Conservation (phyloP, 2,113 vertebrate genomes). For the Apodemus sylvaticus region DNA sequence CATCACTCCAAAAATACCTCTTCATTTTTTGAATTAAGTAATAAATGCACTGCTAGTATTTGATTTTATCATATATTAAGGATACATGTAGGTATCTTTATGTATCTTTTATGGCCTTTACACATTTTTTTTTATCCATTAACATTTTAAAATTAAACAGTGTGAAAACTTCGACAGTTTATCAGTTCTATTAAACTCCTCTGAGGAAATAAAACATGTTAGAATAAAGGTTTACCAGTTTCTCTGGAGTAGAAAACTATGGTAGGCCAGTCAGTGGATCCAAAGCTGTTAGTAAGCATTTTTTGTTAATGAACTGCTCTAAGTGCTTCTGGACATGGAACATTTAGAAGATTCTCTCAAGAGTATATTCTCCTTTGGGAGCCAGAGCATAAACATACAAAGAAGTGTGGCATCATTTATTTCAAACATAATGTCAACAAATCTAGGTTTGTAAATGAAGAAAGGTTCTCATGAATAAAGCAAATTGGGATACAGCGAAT, state of each 20-base stretch:
- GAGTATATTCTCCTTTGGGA: constrained; percentile 37
- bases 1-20: neutral
- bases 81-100: too few species aligned
- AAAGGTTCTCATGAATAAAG: neutral
- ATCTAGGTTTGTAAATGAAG: constrained; percentile 36
- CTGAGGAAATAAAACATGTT: neutral
- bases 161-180: neutral
- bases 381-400: neutral
- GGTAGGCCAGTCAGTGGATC: neutral
- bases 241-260: neutral
- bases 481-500: neutral
- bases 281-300: neutral
- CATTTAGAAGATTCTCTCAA: constrained; percentile 50
- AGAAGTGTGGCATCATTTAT: neutral
- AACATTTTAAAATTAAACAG: neutral
- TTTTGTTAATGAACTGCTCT: neutral
- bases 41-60: neutral
- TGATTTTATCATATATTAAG: neutral
- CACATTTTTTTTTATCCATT: neutral
- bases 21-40: constrained; percentile 35
- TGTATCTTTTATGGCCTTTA: neutral
- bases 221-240: neutral
- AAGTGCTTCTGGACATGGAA: neutral
- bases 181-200: neutral
- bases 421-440: constrained; percentile 42